Conservation (phyloP, 1,140 invertebrate species). For the Drosophila orena region DNA sequence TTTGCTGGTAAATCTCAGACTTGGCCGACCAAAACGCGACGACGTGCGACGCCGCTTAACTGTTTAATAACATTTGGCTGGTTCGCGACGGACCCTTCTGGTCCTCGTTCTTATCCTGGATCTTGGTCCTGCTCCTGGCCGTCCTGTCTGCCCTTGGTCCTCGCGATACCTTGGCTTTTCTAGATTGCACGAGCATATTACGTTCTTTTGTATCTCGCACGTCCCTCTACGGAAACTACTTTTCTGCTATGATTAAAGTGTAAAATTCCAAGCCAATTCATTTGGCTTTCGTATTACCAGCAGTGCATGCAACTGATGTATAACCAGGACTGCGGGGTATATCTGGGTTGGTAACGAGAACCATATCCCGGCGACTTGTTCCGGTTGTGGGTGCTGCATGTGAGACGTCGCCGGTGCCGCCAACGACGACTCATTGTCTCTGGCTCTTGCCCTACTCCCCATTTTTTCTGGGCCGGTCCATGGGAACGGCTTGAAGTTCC, state of each 20-base stretch:
- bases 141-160: conserved; percentile 5
- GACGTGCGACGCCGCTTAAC: conserved; percentile 79
- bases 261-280: no score
- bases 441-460: conserved; percentile 15
- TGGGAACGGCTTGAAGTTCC: conserved; percentile 84
- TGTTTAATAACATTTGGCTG: conserved; percentile 79
- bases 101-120: background rate
- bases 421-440: conserved; percentile 74
- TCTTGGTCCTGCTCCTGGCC: conserved; percentile 13
- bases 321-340: conserved; percentile 6
- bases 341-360: background rate
- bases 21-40: conserved; percentile 60
- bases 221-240: background rate
- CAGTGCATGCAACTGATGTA: background rate
- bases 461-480: conserved; percentile 50
- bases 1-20: conserved; percentile 60
- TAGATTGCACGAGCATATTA: background rate
- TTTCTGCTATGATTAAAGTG: no score
- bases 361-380: conserved; percentile 15
- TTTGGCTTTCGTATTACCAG: no score
- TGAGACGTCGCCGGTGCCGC: conserved; percentile 38
- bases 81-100: conserved; percentile 37
- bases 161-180: background rate
- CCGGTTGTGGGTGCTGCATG: conserved; percentile 48
- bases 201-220: background rate